A percentile compares a stretch with the other conserved stretches of the same genome.
phyloP scores from a whole-genome alignment of 53 echinoderm and acorn worm species.

The Henricia sp. region DNA sequence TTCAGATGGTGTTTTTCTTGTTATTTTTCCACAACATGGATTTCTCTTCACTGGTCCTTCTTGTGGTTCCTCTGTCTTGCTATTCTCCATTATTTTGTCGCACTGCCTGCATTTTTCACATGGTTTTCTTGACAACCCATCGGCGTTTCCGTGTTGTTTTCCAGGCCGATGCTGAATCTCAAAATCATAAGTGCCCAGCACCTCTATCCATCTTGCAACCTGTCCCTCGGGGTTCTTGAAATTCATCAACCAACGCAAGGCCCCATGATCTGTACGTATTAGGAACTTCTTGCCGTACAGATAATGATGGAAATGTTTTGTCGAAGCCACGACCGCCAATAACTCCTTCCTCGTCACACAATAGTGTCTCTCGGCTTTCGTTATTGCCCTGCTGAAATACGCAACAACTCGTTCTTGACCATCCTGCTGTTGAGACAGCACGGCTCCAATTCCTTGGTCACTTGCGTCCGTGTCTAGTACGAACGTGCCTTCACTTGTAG shows the following conservation, averaged over 20 bases:
- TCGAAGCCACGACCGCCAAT: slow-evolving; percentile 1
- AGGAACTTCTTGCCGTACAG: slow-evolving; percentile 35
- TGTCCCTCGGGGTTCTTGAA: slow-evolving; percentile 15
- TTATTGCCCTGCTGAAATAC: slow-evolving; percentile 29
- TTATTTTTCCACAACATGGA: slow-evolving; percentile 10
- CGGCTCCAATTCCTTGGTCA: slow-evolving; percentile 47
- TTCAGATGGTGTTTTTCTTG: background rate
- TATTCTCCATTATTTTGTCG: background rate
- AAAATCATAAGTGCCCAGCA: background rate
- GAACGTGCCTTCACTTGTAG: slow-evolving; percentile 9
- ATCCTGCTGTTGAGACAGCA: slow-evolving; percentile 38
- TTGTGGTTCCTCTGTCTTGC: background rate
- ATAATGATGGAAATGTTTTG: slow-evolving; percentile 51
- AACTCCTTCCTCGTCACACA: slow-evolving; percentile 56
- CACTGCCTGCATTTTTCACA: background rate
- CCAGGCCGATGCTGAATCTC: background rate
- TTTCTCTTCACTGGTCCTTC: background rate
- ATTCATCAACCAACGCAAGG: slow-evolving; percentile 29
- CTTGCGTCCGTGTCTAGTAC: slow-evolving; percentile 57
- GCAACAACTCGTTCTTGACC: slow-evolving; percentile 50
- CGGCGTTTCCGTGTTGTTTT: slow-evolving; percentile 4
- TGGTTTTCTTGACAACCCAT: slow-evolving; percentile 2
- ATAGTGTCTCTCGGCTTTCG: slow-evolving; percentile 41
- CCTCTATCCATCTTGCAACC: background rate
- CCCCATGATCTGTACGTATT: slow-evolving; percentile 35